Conservation (phyloP, 2,113 vertebrate species). For the Oryzias woworae region DNA sequence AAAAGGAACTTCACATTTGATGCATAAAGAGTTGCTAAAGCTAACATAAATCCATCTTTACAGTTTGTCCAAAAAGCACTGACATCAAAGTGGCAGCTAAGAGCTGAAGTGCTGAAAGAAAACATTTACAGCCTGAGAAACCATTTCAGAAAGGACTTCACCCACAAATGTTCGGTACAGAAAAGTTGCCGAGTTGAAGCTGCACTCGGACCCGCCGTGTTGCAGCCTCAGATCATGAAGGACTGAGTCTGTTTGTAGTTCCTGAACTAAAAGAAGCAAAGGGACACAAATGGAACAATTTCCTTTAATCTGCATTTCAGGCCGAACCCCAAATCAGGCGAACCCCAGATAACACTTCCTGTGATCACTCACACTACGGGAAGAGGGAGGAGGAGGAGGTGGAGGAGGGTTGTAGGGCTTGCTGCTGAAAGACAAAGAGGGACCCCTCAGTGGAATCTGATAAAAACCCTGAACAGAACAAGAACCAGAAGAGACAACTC, state of each 20-base stretch:
- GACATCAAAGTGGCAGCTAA: conserved; percentile 9
- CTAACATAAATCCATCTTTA: conserved; percentile 13
- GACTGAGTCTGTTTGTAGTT: conserved; percentile 95
- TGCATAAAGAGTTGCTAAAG: not conserved
- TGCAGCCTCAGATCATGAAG: conserved; percentile 86
- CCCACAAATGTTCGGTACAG: no score
- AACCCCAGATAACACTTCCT: conserved; percentile 24
- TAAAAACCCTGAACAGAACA: conserved; percentile 4
- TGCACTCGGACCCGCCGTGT: no score
- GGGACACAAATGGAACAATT: conserved; percentile 25
- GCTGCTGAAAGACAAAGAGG: conserved; percentile 44
- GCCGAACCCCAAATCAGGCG: conserved; percentile 7
- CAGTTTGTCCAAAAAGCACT: not conserved
- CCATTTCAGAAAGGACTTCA: no score
- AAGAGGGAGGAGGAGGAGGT: conserved; percentile 56
- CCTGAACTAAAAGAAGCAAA: conserved; percentile 66
- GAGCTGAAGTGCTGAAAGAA: not conserved
- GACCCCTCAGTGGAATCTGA: conserved; percentile 19
- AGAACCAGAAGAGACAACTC: conserved; percentile 9
- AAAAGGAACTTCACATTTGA: not conserved
- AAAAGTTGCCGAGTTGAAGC: no score
- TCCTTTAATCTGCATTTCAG: conserved; percentile 17
- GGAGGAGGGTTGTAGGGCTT: conserved; percentile 57
- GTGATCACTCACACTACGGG: conserved; percentile 72
- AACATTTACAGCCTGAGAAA: no score